Conservation (phyloP, 30 jellyfish, hydroid and myxozoan genomes). For the Turritopsis rubra region DNA sequence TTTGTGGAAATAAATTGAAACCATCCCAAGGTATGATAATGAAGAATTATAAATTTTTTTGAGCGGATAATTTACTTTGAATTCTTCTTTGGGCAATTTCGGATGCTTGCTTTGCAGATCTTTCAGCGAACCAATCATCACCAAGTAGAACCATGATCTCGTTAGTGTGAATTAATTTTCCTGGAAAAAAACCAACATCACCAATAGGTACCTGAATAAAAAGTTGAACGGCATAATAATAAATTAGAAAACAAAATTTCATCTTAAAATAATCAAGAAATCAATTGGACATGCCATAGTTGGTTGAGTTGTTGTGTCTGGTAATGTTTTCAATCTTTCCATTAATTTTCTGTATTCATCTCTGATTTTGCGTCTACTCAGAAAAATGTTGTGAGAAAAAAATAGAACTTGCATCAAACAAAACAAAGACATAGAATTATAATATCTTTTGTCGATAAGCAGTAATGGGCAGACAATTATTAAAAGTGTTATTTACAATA, state of each 20-base stretch:
- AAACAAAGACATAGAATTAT: no score
- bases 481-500: no score
- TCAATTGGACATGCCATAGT: constrained; percentile 39
- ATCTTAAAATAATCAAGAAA: not conserved
- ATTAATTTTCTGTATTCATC: constrained; percentile 42
- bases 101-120: constrained; percentile 74
- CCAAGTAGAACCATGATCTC: constrained; percentile 88
- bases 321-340: constrained; percentile 35
- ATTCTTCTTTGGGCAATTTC: constrained; percentile 60
- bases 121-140: constrained; percentile 76
- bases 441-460: no score
- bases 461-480: no score
- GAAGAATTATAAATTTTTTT: no score
- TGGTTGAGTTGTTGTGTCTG: constrained; percentile 44
- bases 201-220: constrained; percentile 76
- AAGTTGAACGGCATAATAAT: not conserved
- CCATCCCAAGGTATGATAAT: no score
- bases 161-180: constrained; percentile 73
- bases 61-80: constrained; percentile 35
- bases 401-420: not conserved
- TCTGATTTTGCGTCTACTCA: constrained; percentile 40
- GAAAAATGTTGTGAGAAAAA: not conserved
- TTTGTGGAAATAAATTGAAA: not conserved
- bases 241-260: not conserved
- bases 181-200: constrained; percentile 75